These are phyloP conservation scores for Astur gentilis DNA, from an alignment of 2,113 vertebrate species.

Conservation along the genomic window DNA sequence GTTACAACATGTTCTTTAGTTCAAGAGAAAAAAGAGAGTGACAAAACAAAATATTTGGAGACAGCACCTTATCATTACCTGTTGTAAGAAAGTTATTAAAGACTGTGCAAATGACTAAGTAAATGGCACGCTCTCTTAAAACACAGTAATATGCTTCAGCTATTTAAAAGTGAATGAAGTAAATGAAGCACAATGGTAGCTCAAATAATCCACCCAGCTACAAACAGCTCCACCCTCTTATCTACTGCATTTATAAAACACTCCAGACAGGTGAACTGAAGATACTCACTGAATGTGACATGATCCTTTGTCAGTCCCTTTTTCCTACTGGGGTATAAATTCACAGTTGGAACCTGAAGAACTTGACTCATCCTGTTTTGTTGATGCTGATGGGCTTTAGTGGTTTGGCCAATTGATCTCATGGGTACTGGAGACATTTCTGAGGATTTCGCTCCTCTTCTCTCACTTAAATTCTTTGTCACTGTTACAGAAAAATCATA, in stretches of 20 bases:
- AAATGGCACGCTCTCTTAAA: neutral
- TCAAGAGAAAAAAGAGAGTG: neutral
- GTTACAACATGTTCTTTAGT: neutral
- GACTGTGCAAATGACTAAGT: neutral
- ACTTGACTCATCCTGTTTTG: slow-evolving; percentile 92
- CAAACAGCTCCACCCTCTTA: neutral
- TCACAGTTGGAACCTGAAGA: slow-evolving; percentile 89
- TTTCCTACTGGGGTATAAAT: slow-evolving; percentile 87
- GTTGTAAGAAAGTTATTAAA: neutral
- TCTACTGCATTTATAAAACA: neutral
- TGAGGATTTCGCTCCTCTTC: slow-evolving; percentile 80
- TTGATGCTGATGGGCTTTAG: slow-evolving; percentile 79
- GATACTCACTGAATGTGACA: slow-evolving; percentile 78
- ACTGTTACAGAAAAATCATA: slow-evolving; percentile 70
- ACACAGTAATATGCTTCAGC: neutral
- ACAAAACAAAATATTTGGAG: neutral
- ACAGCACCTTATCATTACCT: neutral
- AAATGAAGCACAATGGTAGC: neutral
- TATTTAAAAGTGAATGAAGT: neutral
- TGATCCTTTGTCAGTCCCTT: slow-evolving; percentile 87
- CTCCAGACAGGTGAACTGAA: neutral
- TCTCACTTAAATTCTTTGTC: slow-evolving; percentile 90
- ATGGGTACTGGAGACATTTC: slow-evolving; percentile 91
- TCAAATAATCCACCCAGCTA: neutral
- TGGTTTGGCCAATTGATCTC: slow-evolving; percentile 78